Percentiles rank a stretch among this genome's conserved stretches.
phyloP scores from a whole-genome alignment of 1,140 invertebrate genomes.

The Odontomachus brunneus region DNA sequence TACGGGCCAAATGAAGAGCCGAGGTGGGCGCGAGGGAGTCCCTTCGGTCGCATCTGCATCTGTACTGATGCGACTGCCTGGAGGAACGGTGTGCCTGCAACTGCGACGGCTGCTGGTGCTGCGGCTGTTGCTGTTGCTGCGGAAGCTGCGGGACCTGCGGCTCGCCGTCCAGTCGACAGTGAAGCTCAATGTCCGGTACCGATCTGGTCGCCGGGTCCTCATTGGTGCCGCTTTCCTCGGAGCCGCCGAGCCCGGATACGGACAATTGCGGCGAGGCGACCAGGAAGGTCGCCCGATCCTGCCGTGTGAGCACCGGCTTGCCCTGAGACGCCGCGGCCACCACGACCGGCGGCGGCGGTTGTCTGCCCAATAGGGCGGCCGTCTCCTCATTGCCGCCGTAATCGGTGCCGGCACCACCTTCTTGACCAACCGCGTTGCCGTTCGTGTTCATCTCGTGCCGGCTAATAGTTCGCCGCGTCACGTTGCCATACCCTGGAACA shows the following conservation, averaged over 20 bases:
- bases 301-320: slow-evolving; percentile 93
- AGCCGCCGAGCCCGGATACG: slow-evolving; percentile 89
- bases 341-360: slow-evolving; percentile 85
- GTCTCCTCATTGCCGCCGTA: slow-evolving; percentile 91
- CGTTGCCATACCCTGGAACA: slow-evolving; percentile 67
- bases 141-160: slow-evolving; percentile 82
- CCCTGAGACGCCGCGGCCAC: slow-evolving; percentile 83
- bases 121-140: slow-evolving; percentile 84
- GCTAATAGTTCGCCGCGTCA: slow-evolving; percentile 52
- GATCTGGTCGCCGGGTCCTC: slow-evolving; percentile 91
- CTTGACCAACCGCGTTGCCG: slow-evolving; percentile 81
- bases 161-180: slow-evolving; percentile 88
- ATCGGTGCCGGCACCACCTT: slow-evolving; percentile 81
- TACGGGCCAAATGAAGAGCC: slow-evolving; percentile 90
- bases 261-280: slow-evolving; percentile 91
- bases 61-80: slow-evolving; percentile 78
- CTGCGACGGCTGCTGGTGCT: slow-evolving; percentile 74
- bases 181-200: slow-evolving; percentile 95
- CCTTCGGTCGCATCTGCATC: slow-evolving; percentile 90
- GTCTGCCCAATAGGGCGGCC: slow-evolving; percentile 89
- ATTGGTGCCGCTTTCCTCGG: slow-evolving; percentile 90
- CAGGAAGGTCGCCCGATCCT: slow-evolving; percentile 92
- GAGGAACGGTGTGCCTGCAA: slow-evolving; percentile 73
- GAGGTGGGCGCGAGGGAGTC: slow-evolving; percentile 92
- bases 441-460: slow-evolving; percentile 81